Percentiles rank a stretch among this genome's conserved stretches.
Conservation (phyloP, 2,113 vertebrate species). For the Phalacrocorax pelagicus region DNA sequence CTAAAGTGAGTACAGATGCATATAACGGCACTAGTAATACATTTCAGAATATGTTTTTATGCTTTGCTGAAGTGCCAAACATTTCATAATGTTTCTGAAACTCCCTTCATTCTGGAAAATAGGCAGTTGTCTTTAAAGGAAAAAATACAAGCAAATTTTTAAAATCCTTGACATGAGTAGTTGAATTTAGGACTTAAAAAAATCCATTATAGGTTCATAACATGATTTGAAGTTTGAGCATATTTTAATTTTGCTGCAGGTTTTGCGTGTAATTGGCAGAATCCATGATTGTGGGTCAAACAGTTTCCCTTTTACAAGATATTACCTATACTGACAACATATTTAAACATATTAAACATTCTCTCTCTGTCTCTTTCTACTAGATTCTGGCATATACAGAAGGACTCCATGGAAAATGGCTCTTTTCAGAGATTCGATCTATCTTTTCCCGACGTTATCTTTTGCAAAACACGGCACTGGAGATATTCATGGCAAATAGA, state of each 20-base stretch:
- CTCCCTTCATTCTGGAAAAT: not conserved
- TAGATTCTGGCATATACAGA: constrained; percentile 94
- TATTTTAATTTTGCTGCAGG: not conserved
- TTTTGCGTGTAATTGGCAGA: not conserved
- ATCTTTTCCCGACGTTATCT: constrained; percentile 95
- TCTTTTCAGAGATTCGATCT: constrained; percentile 93
- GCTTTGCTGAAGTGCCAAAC: not conserved
- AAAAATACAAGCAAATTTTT: not conserved
- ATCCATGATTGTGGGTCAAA: not conserved
- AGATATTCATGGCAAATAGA: constrained; percentile 98
- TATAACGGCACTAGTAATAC: not conserved
- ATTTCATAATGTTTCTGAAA: not conserved
- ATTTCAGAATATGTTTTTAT: not conserved
- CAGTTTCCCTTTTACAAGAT: not conserved
- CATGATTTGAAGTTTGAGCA: not conserved
- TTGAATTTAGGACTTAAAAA: not conserved
- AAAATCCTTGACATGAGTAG: not conserved
- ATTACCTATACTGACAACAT: not conserved
- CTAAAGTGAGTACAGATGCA: not conserved
- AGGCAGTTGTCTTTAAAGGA: not conserved
- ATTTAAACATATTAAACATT: not conserved
- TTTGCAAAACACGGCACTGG: constrained; percentile 94
- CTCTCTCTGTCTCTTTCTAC: not conserved
- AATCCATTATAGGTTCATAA: not conserved
- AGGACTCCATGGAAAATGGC: constrained; percentile 98